phyloP scores from a whole-genome alignment of 2,888 invertebrate species.

The Hydropsyche betteni region DNA sequence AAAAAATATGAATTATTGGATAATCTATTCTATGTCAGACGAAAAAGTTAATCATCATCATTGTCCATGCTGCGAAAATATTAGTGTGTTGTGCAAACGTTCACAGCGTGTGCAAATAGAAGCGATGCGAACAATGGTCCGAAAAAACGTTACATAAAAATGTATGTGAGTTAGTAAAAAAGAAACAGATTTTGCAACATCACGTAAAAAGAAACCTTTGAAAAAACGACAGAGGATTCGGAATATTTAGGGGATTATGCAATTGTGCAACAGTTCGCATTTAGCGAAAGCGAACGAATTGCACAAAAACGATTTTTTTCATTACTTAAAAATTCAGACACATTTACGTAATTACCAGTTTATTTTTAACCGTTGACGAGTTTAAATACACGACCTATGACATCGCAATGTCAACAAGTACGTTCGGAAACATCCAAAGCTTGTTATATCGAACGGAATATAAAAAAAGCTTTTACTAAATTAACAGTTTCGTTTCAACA shows the following conservation, averaged over 20 bases:
- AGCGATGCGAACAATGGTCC: slow-evolving; percentile 12
- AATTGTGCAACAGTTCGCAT: slow-evolving; percentile 4
- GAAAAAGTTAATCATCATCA: slow-evolving; percentile 12
- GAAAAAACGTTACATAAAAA: slow-evolving; percentile 18
- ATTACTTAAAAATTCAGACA: background rate
- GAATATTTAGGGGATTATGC: no score
- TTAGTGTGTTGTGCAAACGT: slow-evolving; percentile 8
- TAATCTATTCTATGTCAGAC: background rate
- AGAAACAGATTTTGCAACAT: background rate
- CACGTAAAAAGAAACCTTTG: no score
- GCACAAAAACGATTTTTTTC: no score
- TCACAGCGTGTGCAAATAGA: background rate
- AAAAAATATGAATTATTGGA: no score
- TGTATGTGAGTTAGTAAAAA: background rate
- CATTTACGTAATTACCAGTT: background rate
- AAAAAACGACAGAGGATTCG: no score
- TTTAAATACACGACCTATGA: slow-evolving; percentile 16
- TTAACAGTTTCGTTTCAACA: background rate
- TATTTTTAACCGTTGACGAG: background rate
- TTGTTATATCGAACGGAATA: background rate
- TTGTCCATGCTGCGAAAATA: background rate
- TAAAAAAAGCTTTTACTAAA: slow-evolving; percentile 16
- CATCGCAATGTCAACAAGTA: slow-evolving; percentile 15
- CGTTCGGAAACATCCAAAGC: background rate
- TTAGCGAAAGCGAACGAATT: no score